A percentile compares a stretch with the other conserved stretches of the same genome.
Conservation (phyloP, 2,113 vertebrate genomes). For the Dolichallabes microphthalmus region DNA sequence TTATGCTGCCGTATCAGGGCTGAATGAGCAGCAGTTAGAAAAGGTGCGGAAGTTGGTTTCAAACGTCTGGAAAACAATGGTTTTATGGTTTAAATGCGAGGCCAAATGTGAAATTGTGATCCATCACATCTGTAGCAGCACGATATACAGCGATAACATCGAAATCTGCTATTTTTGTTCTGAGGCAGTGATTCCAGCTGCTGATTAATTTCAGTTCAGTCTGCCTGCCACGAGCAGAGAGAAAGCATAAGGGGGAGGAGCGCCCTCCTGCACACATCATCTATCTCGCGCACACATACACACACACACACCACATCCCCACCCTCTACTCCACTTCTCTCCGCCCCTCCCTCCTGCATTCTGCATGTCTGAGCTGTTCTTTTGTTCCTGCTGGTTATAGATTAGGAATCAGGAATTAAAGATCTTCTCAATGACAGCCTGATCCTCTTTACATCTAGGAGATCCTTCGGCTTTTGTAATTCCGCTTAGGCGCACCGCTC, state of each 20-base stretch:
- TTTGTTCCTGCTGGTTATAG: constrained; percentile 69
- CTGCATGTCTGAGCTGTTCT: constrained; percentile 27
- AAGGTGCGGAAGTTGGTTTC: too few relatives aligned
- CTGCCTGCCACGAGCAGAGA: constrained; percentile 40
- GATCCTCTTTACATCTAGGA: not conserved
- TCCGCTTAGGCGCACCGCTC: not conserved
- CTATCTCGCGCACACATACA: constrained; percentile 54
- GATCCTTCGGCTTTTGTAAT: not conserved
- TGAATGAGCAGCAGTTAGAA: too few relatives aligned
- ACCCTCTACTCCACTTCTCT: constrained; percentile 22
- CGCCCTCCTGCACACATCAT: constrained; percentile 1
- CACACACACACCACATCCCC: constrained; percentile 22
- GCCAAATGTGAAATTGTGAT: not conserved
- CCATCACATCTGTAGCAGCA: not conserved
- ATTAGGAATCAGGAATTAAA: constrained; percentile 67
- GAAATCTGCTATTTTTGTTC: constrained; percentile 33
- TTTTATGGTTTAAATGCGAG: not conserved
- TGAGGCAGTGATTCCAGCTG: constrained; percentile 70
- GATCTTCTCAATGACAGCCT: not conserved
- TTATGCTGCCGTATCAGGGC: too few relatives aligned
- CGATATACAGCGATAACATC: not conserved
- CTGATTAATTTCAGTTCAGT: constrained; percentile 70
- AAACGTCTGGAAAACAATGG: too few relatives aligned
- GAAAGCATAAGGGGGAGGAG: constrained; percentile 11
- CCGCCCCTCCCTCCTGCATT: constrained; percentile 47